Percentiles rank a stretch among this genome's conserved stretches.
Conservation (phyloP, 2,797 vertebrate genomes). For the Spinus pinus region DNA sequence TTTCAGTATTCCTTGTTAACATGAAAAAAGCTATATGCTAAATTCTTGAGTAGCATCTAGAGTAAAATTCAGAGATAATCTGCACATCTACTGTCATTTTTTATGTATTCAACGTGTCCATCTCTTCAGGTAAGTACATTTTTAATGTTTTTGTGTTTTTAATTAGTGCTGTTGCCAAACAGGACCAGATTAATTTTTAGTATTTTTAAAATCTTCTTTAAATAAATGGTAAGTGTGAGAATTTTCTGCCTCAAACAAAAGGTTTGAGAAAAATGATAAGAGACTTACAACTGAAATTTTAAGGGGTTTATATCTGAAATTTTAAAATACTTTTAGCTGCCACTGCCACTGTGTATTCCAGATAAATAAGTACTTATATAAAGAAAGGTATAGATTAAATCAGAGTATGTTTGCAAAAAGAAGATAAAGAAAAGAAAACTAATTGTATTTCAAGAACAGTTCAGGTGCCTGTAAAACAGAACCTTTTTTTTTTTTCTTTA, state of each 20-base stretch:
- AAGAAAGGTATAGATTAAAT: neutral
- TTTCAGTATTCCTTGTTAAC: neutral
- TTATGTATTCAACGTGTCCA: neutral
- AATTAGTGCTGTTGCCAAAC: neutral
- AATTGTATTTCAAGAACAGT: neutral
- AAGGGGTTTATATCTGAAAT: neutral
- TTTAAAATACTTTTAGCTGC: neutral
- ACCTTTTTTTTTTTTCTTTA: fast-evolving
- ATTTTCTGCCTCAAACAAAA: neutral
- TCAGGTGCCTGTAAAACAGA: neutral
- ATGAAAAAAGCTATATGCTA: neutral
- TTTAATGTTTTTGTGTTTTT: neutral
- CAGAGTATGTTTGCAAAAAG: neutral
- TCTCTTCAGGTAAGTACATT: neutral
- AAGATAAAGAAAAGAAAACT: neutral
- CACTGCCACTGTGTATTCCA: neutral
- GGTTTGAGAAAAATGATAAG: neutral
- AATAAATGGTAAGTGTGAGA: neutral
- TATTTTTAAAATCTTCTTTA: neutral
- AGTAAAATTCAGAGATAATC: neutral
- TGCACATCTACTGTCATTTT: neutral
- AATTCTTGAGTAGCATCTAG: neutral
- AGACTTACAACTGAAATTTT: neutral
- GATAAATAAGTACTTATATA: neutral
- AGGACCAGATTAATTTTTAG: neutral